phyloP scores from a whole-genome alignment of 2,888 invertebrate species.

The Cosmia pyralina region DNA sequence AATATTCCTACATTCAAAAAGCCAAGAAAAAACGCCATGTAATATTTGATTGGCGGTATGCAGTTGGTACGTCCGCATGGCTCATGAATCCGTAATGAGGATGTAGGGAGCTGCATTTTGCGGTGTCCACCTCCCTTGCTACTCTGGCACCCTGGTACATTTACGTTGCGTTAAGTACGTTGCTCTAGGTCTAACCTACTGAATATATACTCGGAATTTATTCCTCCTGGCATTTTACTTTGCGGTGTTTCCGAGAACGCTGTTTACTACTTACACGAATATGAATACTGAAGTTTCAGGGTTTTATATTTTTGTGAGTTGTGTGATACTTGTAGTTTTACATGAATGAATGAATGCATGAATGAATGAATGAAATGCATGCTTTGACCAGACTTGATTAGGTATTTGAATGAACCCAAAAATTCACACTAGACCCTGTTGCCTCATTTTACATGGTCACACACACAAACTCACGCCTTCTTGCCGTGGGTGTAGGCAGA shows the following conservation, averaged over 20 bases:
- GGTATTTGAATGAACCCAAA: too few species aligned
- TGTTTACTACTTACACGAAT: slow-evolving; percentile 49
- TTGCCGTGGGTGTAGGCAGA: too few species aligned
- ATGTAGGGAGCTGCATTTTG: slow-evolving; percentile 77
- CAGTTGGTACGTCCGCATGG: slow-evolving; percentile 71
- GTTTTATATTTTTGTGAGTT: slow-evolving; percentile 19
- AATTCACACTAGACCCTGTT: too few species aligned
- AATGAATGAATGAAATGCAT: too few species aligned
- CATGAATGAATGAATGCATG: too few species aligned
- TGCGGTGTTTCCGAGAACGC: slow-evolving; percentile 45
- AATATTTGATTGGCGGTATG: slow-evolving; percentile 73
- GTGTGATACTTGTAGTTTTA: not conserved
- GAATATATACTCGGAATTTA: slow-evolving; percentile 53
- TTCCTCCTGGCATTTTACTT: slow-evolving; percentile 51
- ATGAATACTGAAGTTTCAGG: slow-evolving; percentile 42
- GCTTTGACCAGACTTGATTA: too few species aligned
- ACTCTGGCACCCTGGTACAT: slow-evolving; percentile 48
- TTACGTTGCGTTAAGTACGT: slow-evolving; percentile 65
- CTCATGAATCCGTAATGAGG: slow-evolving; percentile 82
- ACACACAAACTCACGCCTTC: too few species aligned
- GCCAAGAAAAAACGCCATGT: slow-evolving; percentile 47
- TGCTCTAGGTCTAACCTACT: slow-evolving; percentile 41
- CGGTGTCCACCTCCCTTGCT: slow-evolving; percentile 65
- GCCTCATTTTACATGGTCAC: too few species aligned
- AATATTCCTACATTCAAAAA: slow-evolving; percentile 36